Evolutionary conservation across 2,888 invertebrate genomes (phyloP), one percentile per base, ranked within the genome.

Genomic region (Amphipoea lucens): DNA sequence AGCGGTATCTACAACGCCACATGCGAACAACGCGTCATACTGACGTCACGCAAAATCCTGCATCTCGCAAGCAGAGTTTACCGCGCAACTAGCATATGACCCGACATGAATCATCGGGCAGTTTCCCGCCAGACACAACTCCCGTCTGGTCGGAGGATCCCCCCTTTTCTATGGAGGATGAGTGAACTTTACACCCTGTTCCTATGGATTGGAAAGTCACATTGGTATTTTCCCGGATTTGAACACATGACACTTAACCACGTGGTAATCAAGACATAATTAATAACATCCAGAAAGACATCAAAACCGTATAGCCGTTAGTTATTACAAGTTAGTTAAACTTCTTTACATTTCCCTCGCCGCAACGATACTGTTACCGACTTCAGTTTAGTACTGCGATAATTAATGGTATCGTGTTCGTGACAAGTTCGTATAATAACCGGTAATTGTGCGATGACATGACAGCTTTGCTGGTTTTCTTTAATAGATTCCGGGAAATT

Each of bases 371-470:
- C 45, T 45, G 54, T 36, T 54, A 3, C 29, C 1, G n/a, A 77
- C 54, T n/a, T 78, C 17, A 57, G 45, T 51, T 51, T 5, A n/a
- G 12, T 75, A 54, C 45, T 6, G 7, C 57, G 42, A 45, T 79
- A 83, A 86, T 86, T 70, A 86, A 83, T 74, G 73, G 72, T 45
- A 42, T 68, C 45, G 51, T 86, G 83, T 86, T 86, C 57, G 68
- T 76, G 83, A 86, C 83, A 86, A 80, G 70, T 67, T 74, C 4
- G 60, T 69, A 62, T 70, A 78, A 74, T 60, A 80, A 76, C 74
- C 57, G 20, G 65, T 81, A 65, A 79, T 79, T 81, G 76, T 73
- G n/a, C 67, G 29, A 54, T 66, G 74, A 74, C 74, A 71, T 60
- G 68, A 70, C 67, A 68, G 80, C 42, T 79, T 14, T 51, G 40